These are phyloP conservation scores for Crocodylus rhombifer DNA, from an alignment of 2,797 vertebrate genomes.

Conservation along the genomic window DNA sequence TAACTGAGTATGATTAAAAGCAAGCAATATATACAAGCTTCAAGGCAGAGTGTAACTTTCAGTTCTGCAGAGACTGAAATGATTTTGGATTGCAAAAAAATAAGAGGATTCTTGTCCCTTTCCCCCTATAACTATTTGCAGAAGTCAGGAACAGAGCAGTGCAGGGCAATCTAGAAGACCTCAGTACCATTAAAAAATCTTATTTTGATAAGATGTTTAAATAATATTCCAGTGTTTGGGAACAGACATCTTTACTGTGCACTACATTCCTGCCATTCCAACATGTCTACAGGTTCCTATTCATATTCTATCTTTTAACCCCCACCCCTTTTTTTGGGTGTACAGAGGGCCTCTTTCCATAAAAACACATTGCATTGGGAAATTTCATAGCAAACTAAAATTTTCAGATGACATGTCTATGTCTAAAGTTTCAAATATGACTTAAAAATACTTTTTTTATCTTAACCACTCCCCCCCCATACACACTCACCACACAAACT, in stretches of 20 bases:
- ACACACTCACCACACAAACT: neutral
- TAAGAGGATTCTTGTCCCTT: neutral
- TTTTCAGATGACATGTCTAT: constrained; percentile 39
- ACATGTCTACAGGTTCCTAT: constrained; percentile 63
- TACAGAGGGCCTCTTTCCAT: constrained; percentile 54
- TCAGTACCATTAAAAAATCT: constrained; percentile 28
- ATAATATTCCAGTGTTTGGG: constrained; percentile 65
- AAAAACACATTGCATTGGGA: constrained; percentile 40
- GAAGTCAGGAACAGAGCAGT: constrained; percentile 1
- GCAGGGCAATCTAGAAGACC: neutral
- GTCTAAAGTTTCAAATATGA: constrained; percentile 45
- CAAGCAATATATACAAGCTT: neutral
- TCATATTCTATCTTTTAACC: constrained; percentile 15
- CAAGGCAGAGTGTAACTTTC: neutral
- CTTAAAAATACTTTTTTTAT: constrained; percentile 30
- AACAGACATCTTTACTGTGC: constrained; percentile 62
- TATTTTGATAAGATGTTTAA: constrained; percentile 48
- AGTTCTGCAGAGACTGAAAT: neutral
- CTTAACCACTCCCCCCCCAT: neutral
- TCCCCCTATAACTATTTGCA: neutral
- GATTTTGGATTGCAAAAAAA: neutral
- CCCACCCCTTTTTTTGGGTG: neutral
- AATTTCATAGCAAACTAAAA: constrained; percentile 28
- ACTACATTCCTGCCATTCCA: constrained; percentile 70
- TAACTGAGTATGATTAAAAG: neutral